phyloP scores from a whole-genome alignment of 2,113 vertebrate genomes.

The Oxyura jamaicensis region DNA sequence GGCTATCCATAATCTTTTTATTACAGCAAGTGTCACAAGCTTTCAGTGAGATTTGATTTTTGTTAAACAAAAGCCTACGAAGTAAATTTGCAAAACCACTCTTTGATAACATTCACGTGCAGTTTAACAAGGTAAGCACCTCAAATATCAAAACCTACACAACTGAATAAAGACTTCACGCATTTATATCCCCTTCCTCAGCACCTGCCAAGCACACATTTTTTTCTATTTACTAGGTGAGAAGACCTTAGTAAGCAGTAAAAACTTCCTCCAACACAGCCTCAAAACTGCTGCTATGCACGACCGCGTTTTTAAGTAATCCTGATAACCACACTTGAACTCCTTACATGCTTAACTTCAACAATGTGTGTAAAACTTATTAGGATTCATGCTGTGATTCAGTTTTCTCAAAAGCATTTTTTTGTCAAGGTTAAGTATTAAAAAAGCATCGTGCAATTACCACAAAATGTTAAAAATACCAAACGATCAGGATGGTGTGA shows the following conservation, averaged over 20 bases:
- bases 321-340: accelerated
- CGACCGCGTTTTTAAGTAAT: neutral
- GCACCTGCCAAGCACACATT: neutral
- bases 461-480: neutral
- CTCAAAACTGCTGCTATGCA: neutral
- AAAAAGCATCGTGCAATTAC: neutral
- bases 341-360: neutral
- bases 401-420: neutral
- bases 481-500: accelerated
- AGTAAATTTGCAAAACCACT: neutral
- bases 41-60: slow-evolving; percentile 64
- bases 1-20: slow-evolving; percentile 27
- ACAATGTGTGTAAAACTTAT: neutral
- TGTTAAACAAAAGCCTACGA: slow-evolving; percentile 27
- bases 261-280: neutral
- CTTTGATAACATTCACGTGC: neutral
- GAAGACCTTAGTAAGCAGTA: neutral
- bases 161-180: neutral
- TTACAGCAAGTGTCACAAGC: neutral
- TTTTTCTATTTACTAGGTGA: neutral
- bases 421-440: neutral
- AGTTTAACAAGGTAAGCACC: neutral
- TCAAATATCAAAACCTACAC: neutral
- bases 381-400: neutral
- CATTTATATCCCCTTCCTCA: neutral